A percentile compares a stretch with the other conserved stretches of the same genome.
phyloP scores from a whole-genome alignment of 2,113 vertebrate species.

The Peromyscus leucopus region DNA sequence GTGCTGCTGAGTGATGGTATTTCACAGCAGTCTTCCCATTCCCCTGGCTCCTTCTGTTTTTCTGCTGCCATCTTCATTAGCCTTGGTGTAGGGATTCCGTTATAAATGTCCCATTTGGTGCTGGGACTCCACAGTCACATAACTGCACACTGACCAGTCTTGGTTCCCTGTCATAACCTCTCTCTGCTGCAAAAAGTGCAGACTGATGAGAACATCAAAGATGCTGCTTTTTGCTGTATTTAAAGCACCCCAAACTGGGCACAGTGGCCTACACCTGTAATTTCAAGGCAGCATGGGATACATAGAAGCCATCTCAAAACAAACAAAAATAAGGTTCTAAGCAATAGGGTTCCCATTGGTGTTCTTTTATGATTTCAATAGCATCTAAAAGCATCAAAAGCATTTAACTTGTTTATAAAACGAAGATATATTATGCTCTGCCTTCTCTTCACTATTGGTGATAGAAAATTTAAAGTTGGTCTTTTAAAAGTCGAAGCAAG shows the following conservation, averaged over 20 bases:
- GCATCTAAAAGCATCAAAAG: too few species aligned
- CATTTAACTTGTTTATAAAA: not conserved
- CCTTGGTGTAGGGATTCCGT: too few species aligned
- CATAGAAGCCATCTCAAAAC: not conserved
- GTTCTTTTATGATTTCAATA: not conserved
- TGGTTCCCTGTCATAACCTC: not conserved
- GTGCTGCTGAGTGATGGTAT: not conserved
- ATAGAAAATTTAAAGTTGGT: not conserved
- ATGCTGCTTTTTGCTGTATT: not conserved
- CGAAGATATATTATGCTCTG: not conserved
- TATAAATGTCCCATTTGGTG: not conserved
- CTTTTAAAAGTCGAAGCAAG: not conserved
- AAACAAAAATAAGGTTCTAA: not conserved
- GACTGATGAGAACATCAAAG: not conserved
- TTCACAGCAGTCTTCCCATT: too few species aligned
- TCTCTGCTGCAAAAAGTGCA: not conserved
- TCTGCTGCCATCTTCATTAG: not conserved
- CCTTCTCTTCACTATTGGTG: not conserved
- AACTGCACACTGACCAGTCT: not conserved
- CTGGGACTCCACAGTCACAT: not conserved
- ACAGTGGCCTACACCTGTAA: not conserved
- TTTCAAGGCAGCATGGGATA: not conserved
- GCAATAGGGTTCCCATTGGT: not conserved
- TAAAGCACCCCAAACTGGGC: not conserved
- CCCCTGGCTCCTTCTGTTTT: not conserved